Evolutionary conservation across 2,888 invertebrate species (phyloP), one percentile per base, ranked within the genome.

Genomic region (Ormia ochracea): DNA sequence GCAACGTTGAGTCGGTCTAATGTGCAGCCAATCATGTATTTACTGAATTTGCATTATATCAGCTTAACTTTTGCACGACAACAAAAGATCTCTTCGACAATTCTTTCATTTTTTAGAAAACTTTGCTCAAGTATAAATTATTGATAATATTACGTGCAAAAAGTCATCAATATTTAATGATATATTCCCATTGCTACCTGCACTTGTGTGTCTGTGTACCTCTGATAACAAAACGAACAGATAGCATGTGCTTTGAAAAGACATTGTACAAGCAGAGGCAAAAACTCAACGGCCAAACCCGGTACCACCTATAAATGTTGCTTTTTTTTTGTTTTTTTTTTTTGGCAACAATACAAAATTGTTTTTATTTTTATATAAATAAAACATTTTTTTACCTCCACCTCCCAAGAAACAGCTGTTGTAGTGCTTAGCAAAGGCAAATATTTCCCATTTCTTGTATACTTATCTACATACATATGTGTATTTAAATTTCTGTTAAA

Each of bases 121-220:
- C n/a, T 23, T 36, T 21, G 33, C 1, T 6, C 7, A 36, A 19
- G 19, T 26, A 0, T 6, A 28, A 63, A 48, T 21, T 36, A 23
- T 36, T 65, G 50, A 65, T 36, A 65, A 65, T 65, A 65, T 23
- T 59, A 65, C 31, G 63, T 63, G 48, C 48, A 21, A 33, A 33
- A 48, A 26, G 48, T 65, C 36, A 50, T 50, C 17, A 50, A 36
- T 17, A 36, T 50, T 28, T 23, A 50, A 26, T 12, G 23, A 23
- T 17, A 63, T 4, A 33, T 19, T 33, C 31, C 21, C 23, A 56
- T 63, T 31, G n/a, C n/a, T n/a, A n/a, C n/a, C n/a, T 14, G 21
- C 23, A 41, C 21, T 17, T 26, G 14, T n/a, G 26, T 26, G 10
- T 38, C n/a, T n/a, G n/a, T n/a, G 38, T 58, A 58, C 14, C 23